phyloP scores from a whole-genome alignment of 2,797 vertebrate species.

The Loriculus beryllinus region DNA sequence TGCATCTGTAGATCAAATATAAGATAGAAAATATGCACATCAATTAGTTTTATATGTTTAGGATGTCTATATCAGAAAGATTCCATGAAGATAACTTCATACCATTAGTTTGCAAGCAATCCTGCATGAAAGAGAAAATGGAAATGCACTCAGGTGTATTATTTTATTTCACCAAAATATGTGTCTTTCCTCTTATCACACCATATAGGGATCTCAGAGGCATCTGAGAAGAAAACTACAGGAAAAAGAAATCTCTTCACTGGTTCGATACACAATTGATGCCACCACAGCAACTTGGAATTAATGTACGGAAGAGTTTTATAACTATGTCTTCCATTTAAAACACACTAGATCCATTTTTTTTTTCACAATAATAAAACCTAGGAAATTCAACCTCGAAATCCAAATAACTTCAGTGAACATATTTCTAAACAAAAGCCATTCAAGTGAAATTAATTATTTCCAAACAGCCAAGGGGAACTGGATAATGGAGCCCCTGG shows the following conservation, averaged over 20 bases:
- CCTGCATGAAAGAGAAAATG: background rate
- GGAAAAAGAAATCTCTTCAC: background rate
- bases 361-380: background rate
- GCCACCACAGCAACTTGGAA: background rate
- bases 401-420: background rate
- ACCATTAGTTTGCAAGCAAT: background rate
- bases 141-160: background rate
- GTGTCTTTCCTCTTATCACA: background rate
- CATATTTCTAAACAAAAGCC: constrained; percentile 15
- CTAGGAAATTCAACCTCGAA: background rate
- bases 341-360: background rate
- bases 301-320: constrained; percentile 6
- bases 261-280: constrained; percentile 17
- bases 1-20: background rate
- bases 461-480: background rate
- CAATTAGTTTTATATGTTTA: background rate
- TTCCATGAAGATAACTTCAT: background rate
- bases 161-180: background rate
- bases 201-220: background rate
- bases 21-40: background rate
- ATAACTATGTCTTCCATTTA: background rate
- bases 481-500: background rate
- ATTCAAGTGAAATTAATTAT: constrained; percentile 3
- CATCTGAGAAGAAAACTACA: background rate
- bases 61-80: background rate